Base-by-base conservation (phyloP, 2,797 vertebrate species). In the Gallirallus australis region DNA sequence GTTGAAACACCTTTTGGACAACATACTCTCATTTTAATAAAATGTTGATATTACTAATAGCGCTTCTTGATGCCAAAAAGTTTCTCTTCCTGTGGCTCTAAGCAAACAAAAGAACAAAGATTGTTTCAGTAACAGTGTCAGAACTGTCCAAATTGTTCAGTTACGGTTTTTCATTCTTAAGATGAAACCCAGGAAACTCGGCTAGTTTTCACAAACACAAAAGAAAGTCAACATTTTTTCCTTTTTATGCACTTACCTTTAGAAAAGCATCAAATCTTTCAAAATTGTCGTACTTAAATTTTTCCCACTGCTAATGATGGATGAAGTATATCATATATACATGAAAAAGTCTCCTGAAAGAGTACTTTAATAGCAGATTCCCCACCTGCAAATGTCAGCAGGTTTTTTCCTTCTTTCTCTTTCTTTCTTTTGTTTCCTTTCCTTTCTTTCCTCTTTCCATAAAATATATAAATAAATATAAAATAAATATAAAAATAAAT, bases 101-200 rank as follows among this genome's bases (percentile, higher is more conserved):
- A 85, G 59, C 56, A 90, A 95, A 91, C 24, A 73, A 84, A 52
- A 93, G 59, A 78, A 59, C 60, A 88, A 80, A 77, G 33, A 53
- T 24, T 82, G 4, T 63, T 96, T 96, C 50, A 79, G 60, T 90
- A 86, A 64, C 33, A 61, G 82, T 95, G 54, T 90, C 86, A 82
- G 65, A 96, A 92, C 66, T 82, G 70, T 88, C 71, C 71, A 94
- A 75, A 89, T 90, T 84, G 23, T 83, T 94, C 64, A 64, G n/a
- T 85, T 93, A 48, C 2, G 2, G 3, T 45, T 86, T 91, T 54
- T 78, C 35, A 2, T 89, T 93, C 47, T 86, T 50, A 76, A 76
- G 54, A 63, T 81, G 17, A 94, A 96, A 71, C 28, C 28, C 63
- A 92, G 77, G 35, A 81, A 96, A 80, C 23, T 88, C 81, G 89